These are phyloP conservation scores for Tenualosa ilisha DNA, from an alignment of 2,797 vertebrate genomes.

Conservation along the genomic window DNA sequence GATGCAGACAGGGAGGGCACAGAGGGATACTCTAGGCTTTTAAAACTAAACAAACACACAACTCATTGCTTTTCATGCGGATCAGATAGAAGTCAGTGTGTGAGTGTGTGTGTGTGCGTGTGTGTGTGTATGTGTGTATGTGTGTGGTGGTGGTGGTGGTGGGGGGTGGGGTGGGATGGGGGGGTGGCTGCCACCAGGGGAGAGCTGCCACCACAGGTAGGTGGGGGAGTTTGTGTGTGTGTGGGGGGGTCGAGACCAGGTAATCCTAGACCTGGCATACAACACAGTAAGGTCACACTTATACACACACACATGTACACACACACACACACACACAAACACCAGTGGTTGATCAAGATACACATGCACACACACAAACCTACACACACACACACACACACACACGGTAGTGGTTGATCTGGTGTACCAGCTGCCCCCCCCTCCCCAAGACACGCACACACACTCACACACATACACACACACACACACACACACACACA, in stretches of 20 bases:
- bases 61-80: constrained; percentile 75
- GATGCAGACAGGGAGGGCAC: constrained; percentile 21
- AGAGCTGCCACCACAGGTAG: background rate
- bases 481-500: constrained; percentile 14
- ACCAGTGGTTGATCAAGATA: background rate
- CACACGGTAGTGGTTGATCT: too few relatives aligned
- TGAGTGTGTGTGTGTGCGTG: constrained; percentile 44
- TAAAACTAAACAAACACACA: constrained; percentile 52
- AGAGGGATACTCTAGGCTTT: constrained; percentile 47
- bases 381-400: too few relatives aligned
- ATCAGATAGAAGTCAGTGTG: constrained; percentile 62
- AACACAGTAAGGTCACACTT: constrained; percentile 32
- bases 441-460: background rate
- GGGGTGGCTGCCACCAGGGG: background rate
- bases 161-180: constrained; percentile 29
- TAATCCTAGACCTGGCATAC: constrained; percentile 2
- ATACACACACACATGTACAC: constrained; percentile 41
- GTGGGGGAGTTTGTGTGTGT: background rate
- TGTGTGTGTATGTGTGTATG: constrained; percentile 37
- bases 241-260: background rate
- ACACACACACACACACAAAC: constrained; percentile 27
- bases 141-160: background rate
- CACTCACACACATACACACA: constrained; percentile 19
- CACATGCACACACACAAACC: too few relatives aligned
- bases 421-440: too few relatives aligned